Conservation (phyloP, 2,113 vertebrate genomes). For the Elgaria multicarinata region DNA sequence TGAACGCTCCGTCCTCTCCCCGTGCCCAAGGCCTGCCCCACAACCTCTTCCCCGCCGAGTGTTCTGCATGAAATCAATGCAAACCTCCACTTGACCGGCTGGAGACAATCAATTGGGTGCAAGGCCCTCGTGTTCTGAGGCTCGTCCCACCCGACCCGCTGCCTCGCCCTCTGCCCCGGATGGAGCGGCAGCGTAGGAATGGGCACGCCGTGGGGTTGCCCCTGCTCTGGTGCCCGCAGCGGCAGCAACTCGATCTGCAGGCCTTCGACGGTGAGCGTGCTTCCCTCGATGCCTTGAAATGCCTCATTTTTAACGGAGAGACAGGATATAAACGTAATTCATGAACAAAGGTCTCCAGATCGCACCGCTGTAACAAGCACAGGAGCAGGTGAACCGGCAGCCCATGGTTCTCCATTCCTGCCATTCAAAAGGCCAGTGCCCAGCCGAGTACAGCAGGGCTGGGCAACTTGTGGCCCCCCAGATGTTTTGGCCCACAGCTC, state of each 20-base stretch:
- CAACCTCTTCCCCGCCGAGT: constrained; percentile 25
- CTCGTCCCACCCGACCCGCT: neutral
- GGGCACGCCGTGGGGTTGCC: neutral
- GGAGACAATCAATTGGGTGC: neutral
- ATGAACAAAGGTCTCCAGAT: neutral
- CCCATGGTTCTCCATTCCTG: neutral
- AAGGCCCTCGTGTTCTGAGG: neutral
- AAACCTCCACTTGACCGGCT: neutral
- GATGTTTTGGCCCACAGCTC: neutral
- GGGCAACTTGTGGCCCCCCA: no score
- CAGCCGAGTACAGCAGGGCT: no score
- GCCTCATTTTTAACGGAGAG: no score
- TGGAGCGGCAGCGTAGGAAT: neutral
- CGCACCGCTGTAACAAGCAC: neutral
- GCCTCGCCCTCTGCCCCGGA: no score
- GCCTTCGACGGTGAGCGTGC: no score
- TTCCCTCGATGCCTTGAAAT: neutral
- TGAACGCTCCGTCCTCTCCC: neutral
- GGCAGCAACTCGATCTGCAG: neutral
- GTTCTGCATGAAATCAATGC: neutral
- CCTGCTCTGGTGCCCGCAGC: neutral
- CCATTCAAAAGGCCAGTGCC: neutral
- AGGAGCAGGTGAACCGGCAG: neutral
- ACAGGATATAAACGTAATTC: no score
- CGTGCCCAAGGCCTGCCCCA: constrained; percentile 19